Evolutionary conservation across 2,113 vertebrate genomes (phyloP).

Genomic region (Tonatia bakeri): DNA sequence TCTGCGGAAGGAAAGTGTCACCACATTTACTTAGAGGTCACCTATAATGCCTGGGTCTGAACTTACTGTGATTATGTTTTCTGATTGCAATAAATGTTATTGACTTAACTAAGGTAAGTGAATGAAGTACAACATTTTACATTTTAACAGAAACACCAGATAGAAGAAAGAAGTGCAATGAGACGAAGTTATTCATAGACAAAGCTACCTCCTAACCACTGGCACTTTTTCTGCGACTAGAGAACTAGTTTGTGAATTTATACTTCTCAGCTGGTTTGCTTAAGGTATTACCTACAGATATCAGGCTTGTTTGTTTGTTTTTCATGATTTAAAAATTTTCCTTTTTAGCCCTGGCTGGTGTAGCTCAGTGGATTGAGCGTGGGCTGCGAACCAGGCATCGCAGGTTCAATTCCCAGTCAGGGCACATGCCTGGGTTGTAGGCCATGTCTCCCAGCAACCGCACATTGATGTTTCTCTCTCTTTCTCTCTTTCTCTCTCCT

Average conservation of each 20-base stretch:
- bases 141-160: neutral
- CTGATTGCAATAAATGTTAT: neutral
- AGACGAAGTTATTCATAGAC: neutral
- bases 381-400: too few species aligned
- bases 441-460: too few species aligned
- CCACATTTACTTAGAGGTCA: neutral
- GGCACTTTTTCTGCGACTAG: neutral
- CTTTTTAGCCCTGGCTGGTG: too few species aligned
- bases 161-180: neutral
- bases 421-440: too few species aligned
- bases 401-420: too few species aligned
- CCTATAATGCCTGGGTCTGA: neutral
- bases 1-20: slow-evolving; percentile 75
- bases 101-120: neutral
- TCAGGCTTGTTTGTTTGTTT: neutral
- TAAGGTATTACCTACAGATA: neutral
- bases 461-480: too few species aligned
- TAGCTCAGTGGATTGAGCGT: too few species aligned
- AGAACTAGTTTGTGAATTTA: neutral
- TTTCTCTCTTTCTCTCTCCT: too few species aligned
- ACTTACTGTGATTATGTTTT: neutral
- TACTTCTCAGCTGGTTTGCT: neutral
- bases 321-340: neutral
- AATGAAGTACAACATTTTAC: neutral
- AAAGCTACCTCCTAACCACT: neutral